These are phyloP conservation scores for Globodera ellingtonae DNA, from an alignment of 1,140 invertebrate genomes.

Conservation along the genomic window DNA sequence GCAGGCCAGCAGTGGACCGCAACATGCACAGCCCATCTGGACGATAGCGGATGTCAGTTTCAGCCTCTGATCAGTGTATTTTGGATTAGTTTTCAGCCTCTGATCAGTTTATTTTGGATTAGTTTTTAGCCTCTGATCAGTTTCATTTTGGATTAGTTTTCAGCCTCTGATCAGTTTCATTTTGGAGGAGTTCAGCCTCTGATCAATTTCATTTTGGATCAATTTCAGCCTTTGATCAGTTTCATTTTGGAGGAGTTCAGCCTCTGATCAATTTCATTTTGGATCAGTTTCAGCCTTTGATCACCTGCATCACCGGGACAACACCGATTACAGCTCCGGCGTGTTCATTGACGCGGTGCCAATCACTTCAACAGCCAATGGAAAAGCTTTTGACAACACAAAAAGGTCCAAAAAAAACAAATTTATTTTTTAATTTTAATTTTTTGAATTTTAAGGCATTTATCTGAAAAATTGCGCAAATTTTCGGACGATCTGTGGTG, in stretches of 20 bases:
- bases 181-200: too few species aligned
- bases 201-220: too few species aligned
- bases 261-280: neutral
- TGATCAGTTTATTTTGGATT: too few species aligned
- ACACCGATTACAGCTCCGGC: conserved; percentile 28
- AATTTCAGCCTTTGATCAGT: neutral
- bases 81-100: too few species aligned
- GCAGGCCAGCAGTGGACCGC: too few species aligned
- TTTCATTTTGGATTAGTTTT: neutral
- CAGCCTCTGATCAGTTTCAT: neutral
- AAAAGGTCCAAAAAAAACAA: neutral
- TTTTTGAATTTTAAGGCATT: neutral
- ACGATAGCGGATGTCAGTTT: too few species aligned
- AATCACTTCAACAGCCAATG: neutral
- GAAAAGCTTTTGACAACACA: neutral
- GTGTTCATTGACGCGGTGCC: conserved; percentile 29
- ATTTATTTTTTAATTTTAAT: neutral
- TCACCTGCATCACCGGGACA: conserved; percentile 20
- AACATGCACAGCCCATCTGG: too few species aligned
- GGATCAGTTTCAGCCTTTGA: neutral
- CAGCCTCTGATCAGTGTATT: too few species aligned
- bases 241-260: neutral
- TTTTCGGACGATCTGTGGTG: neutral
- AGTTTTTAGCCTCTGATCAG: too few species aligned
- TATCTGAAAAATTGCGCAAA: neutral